These are phyloP conservation scores for Zootoca vivipara DNA, from an alignment of 2,113 vertebrate genomes.

Conservation along the genomic window DNA sequence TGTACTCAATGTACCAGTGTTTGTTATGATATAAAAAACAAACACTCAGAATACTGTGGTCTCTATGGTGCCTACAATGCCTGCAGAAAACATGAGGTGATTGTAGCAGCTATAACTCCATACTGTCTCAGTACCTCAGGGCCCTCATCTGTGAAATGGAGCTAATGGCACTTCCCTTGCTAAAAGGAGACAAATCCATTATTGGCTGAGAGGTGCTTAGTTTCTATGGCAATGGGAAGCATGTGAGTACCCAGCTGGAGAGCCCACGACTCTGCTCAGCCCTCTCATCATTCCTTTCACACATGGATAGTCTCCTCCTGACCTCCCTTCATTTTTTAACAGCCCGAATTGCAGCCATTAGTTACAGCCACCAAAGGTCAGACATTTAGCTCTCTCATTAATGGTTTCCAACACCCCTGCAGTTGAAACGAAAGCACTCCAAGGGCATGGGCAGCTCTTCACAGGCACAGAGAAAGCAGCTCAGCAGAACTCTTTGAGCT, in stretches of 20 bases:
- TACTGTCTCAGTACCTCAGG: neutral
- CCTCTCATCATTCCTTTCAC: neutral
- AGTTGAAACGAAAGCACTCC: neutral
- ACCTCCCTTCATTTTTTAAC: neutral
- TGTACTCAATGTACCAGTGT: too few relatives aligned
- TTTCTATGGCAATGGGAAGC: neutral
- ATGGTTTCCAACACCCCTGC: neutral
- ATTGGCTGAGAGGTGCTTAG: neutral
- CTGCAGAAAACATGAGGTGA: neutral
- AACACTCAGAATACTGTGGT: neutral
- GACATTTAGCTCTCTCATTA: neutral
- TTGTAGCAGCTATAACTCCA: neutral
- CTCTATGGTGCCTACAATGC: neutral
- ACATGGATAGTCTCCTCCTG: neutral
- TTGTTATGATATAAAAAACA: too few relatives aligned
- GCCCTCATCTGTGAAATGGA: conserved; percentile 11
- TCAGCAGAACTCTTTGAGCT: neutral
- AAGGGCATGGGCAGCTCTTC: neutral
- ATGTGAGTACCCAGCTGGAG: neutral
- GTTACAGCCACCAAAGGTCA: neutral
- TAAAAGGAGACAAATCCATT: neutral
- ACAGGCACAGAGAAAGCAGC: neutral
- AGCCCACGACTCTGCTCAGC: neutral
- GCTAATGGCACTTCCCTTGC: neutral
- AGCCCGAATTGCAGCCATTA: conserved; percentile 19